phyloP scores from a whole-genome alignment of 1,140 invertebrate species.

The Eriocheir sinensis region DNA sequence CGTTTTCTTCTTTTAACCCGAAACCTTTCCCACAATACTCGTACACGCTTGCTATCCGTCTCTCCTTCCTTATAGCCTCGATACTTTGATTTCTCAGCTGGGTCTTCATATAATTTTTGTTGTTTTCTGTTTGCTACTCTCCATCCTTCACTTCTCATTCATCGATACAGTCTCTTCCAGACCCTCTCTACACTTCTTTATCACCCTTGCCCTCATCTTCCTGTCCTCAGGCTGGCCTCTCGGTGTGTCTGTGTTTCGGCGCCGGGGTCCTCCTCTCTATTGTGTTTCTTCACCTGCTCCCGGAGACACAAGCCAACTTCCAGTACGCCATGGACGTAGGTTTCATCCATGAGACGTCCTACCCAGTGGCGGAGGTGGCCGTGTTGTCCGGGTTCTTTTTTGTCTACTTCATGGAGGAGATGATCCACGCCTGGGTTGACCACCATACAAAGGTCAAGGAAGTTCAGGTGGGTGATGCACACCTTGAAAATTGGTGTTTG shows the following conservation, averaged over 20 bases:
- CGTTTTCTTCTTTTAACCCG: too few relatives aligned
- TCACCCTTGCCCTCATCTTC: background rate
- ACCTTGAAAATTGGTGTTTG: background rate
- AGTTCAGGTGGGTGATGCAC: background rate
- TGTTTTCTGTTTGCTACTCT: background rate
- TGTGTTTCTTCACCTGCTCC: constrained; percentile 90
- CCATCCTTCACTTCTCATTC: background rate
- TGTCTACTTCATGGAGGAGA: constrained; percentile 82
- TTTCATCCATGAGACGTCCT: constrained; percentile 37
- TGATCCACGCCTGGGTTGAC: constrained; percentile 80
- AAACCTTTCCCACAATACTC: background rate
- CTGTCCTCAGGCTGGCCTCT: constrained; percentile 78
- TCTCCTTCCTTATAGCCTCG: background rate
- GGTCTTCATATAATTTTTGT: background rate
- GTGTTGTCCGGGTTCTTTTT: constrained; percentile 82
- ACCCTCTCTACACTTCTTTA: constrained; percentile 51
- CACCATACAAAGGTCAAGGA: background rate
- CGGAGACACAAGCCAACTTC: constrained; percentile 85
- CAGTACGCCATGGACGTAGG: constrained; percentile 30
- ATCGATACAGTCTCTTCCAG: constrained; percentile 70
- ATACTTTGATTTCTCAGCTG: background rate
- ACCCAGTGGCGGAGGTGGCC: constrained; percentile 82
- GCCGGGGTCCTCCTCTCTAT: constrained; percentile 92
- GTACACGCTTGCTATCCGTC: background rate
- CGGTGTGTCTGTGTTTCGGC: constrained; percentile 89